These are phyloP conservation scores for Oreotrochilus melanogaster DNA, from an alignment of 2,113 vertebrate species.

Conservation along the genomic window DNA sequence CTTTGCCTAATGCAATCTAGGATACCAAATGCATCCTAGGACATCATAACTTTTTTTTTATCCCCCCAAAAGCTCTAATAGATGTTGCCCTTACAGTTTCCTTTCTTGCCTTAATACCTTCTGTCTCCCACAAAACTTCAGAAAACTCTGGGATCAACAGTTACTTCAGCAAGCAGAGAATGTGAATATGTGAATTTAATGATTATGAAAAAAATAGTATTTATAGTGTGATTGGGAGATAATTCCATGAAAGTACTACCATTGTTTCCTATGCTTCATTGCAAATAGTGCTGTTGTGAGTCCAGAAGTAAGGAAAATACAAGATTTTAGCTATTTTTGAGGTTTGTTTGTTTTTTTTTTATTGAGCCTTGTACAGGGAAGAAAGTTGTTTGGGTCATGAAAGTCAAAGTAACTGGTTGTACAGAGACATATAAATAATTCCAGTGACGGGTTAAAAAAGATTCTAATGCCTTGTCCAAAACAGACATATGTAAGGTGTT, in stretches of 20 bases:
- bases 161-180: neutral
- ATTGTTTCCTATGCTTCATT: neutral
- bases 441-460: neutral
- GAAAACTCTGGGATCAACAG: neutral
- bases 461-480: neutral
- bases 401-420: neutral
- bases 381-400: fast-evolving
- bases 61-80: neutral
- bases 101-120: neutral
- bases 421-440: neutral
- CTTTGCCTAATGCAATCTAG: neutral
- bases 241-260: neutral
- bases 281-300: neutral
- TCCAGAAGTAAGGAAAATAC: neutral
- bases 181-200: neutral
- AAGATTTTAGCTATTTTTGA: neutral
- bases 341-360: neutral
- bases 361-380: neutral
- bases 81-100: neutral
- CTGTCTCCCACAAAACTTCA: neutral
- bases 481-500: neutral
- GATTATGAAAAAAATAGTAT: neutral
- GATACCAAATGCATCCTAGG: neutral
- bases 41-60: neutral
- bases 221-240: neutral